Base-by-base conservation (phyloP, 2,888 invertebrate species). In the Leuctra nigra region DNA sequence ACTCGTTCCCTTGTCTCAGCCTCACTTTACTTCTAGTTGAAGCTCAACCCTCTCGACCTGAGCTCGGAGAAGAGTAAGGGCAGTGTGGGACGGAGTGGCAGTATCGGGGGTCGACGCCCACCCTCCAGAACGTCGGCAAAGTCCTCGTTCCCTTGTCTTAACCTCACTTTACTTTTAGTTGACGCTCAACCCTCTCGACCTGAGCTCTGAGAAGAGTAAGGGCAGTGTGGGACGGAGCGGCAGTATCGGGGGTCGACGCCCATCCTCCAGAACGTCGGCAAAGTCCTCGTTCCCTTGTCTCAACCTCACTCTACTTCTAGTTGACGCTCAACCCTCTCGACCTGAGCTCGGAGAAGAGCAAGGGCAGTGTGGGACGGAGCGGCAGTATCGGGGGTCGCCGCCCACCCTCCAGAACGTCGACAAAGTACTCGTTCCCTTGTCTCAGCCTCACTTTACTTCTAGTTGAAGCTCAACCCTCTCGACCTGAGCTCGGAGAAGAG, bases 381-480 rank as follows among this genome's bases (percentile, higher is more conserved):
- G 65, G 72, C 71, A 44, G 70, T 71, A 38, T 68, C 72, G 61
- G 73, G 73, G 69, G 71, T 54, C 69, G 77, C 59, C 71, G 78
- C 59, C 78, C 78, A 35, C 77, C 78, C 33, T 72, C 77, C 18
- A n/a, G n/a, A n/a, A n/a, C n/a, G n/a, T n/a, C n/a, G n/a, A n/a
- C n/a, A n/a, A n/a, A n/a, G n/a, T n/a, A n/a, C n/a, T n/a, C n/a
- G n/a, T n/a, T n/a, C n/a, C n/a, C n/a, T n/a, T n/a, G n/a, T n/a
- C n/a, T n/a, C n/a, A n/a, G n/a, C n/a, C n/a, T n/a, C n/a, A n/a
- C n/a, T n/a, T 29, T 29, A 29, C 11, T 11, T 38, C 9, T 69
- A 77, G 76, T 68, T 76, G 59, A 66, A 75, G 25, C 65, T 75
- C 56, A 75, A 75, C 65, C 74, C 74, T 60, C 68, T 77, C 63